Conservation (phyloP, 2,888 invertebrate genomes). For the Drosophila lacicola region DNA sequence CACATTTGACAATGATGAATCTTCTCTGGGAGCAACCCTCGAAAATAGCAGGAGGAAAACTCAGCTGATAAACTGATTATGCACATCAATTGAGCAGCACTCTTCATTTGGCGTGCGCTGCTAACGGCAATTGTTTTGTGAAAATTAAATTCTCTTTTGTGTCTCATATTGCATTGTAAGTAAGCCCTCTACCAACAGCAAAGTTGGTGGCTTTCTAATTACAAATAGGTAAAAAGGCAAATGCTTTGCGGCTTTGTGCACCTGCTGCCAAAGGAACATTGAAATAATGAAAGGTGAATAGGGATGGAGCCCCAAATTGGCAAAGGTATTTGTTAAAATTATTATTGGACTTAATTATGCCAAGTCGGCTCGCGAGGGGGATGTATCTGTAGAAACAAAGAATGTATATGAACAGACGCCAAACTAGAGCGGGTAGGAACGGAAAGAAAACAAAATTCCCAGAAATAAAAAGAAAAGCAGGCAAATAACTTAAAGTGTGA, state of each 20-base stretch:
- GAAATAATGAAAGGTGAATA: conserved; percentile 69
- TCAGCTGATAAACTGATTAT: conserved; percentile 77
- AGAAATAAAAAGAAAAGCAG: conserved; percentile 18
- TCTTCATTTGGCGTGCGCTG: conserved; percentile 34
- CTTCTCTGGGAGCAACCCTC: conserved; percentile 58
- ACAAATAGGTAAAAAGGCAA: conserved; percentile 71
- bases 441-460: neutral
- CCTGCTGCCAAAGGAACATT: conserved; percentile 61
- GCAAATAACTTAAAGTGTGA: conserved; percentile 24
- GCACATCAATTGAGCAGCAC: conserved; percentile 75
- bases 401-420: conserved; percentile 56
- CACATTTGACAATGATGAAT: conserved; percentile 80
- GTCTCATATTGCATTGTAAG: conserved; percentile 49
- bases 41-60: conserved; percentile 23
- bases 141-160: conserved; percentile 75
- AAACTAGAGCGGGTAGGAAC: conserved; percentile 42
- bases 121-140: conserved; percentile 75
- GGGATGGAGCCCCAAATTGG: conserved; percentile 54
- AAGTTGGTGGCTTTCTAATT: conserved; percentile 65
- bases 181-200: conserved; percentile 1
- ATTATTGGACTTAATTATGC: conserved; percentile 79
- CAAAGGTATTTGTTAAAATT: conserved; percentile 76
- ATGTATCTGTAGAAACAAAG: conserved; percentile 46
- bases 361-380: conserved; percentile 34
- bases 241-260: conserved; percentile 73